Evolutionary conservation across 1,140 invertebrate genomes (phyloP), one percentile per base, ranked within the genome.

Genomic region (Portunus trituberculatus): DNA sequence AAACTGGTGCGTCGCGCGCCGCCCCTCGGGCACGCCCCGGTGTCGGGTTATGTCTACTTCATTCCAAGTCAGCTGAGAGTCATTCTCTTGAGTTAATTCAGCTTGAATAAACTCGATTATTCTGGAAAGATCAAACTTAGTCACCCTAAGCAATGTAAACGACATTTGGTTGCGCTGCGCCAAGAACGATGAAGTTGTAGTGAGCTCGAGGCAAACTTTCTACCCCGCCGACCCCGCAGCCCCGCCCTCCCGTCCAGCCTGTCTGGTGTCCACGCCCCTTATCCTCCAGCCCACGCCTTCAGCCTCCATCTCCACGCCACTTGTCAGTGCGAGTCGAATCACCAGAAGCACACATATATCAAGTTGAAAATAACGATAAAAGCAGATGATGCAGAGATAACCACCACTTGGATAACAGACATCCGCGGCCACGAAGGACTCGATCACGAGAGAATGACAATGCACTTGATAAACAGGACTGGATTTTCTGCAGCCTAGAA

Each of bases 121-220:
- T 76, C 67, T 76, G 67, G 67, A 76, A 76, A 76, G 67, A 76
- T 76, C 20, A 76, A 76, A 76, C 67, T 76, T 25, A 76, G 67
- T n/a, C 67, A 76, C n/a, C 67, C 67, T 76, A n/a, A n/a, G 67
- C 67, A 76, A 76, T 76, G 67, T 76, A 76, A 76, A 76, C 67
- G 67, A 76, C 67, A 76, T 76, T 76, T 25, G 67, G 67, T 76
- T 76, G 67, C 67, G n/a, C 67, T 76, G 67, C 67, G 20, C 67
- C 67, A n/a, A n/a, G 67, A 76, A 76, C 67, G 25, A 76, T 76
- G 67, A 76, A 76, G 67, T n/a, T 76, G n/a, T 76, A 76, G 67
- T 76, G 67, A 20, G 67, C 25, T n/a, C 20, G 6, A 76, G 67
- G 67, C 67, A 76, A 76, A 16, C 67, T 76, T 76, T 76, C 67